A percentile compares a stretch with the other conserved stretches of the same genome.
Conservation (phyloP, 1,140 invertebrate species). For the Marisa cornuarietis region DNA sequence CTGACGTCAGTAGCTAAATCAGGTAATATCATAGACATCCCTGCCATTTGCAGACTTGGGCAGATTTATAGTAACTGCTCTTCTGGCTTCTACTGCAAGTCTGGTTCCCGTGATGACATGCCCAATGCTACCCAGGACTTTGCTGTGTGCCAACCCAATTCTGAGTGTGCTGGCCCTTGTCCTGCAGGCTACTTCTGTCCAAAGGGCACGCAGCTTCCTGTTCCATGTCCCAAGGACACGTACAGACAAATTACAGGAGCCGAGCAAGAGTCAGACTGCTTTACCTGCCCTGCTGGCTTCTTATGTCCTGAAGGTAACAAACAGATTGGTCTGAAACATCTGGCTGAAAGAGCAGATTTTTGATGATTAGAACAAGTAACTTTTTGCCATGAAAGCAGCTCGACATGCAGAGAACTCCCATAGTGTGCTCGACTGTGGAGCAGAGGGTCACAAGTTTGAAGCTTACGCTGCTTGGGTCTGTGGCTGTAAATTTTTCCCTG, state of each 20-base stretch:
- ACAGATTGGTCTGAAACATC: too few species aligned
- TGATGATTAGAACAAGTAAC: too few species aligned
- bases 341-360: too few species aligned
- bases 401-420: too few species aligned
- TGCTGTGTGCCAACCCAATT: constrained; percentile 41
- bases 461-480: too few species aligned
- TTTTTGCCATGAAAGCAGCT: too few species aligned
- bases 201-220: constrained; percentile 45
- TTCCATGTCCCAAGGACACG: constrained; percentile 57
- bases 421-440: too few species aligned
- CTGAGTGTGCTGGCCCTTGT: constrained; percentile 58
- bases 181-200: constrained; percentile 58
- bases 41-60: constrained; percentile 45
- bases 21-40: background rate
- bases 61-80: constrained; percentile 50
- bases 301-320: constrained; percentile 49
- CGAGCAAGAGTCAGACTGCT: constrained; percentile 44
- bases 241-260: constrained; percentile 44
- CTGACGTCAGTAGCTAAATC: background rate
- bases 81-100: constrained; percentile 62
- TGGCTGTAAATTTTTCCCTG: too few species aligned
- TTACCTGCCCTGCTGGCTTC: constrained; percentile 55
- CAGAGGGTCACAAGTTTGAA: too few species aligned
- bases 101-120: constrained; percentile 53
- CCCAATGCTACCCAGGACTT: constrained; percentile 44